phyloP scores from a whole-genome alignment of 2,888 invertebrate genomes.

The Epinotia ramella region DNA sequence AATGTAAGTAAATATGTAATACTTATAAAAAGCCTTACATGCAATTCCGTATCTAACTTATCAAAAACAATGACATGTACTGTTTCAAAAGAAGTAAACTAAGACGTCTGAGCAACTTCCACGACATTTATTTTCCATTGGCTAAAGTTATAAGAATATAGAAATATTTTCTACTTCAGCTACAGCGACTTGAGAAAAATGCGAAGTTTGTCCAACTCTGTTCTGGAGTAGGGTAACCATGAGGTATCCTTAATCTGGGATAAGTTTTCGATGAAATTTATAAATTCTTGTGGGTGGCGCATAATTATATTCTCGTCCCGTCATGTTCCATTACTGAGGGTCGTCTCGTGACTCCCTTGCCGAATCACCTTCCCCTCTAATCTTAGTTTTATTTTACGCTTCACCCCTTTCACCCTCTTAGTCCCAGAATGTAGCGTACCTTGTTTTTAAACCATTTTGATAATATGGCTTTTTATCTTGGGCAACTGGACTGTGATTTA shows the following conservation, averaged over 20 bases:
- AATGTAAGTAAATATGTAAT: too few species aligned
- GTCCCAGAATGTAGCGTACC: too few species aligned
- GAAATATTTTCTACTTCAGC: slow-evolving; percentile 36
- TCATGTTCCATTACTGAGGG: too few species aligned
- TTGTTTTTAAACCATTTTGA: too few species aligned
- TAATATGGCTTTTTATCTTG: too few species aligned
- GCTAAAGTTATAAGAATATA: slow-evolving; percentile 36
- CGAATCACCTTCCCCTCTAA: too few species aligned
- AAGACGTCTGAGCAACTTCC: slow-evolving; percentile 25
- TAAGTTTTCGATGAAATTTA: not conserved
- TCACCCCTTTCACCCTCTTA: too few species aligned
- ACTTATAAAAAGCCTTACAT: too few species aligned
- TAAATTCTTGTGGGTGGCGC: not conserved
- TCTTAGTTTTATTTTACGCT: too few species aligned
- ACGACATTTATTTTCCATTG: slow-evolving; percentile 41
- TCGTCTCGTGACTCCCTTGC: too few species aligned
- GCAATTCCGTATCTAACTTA: not conserved
- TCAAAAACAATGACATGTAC: slow-evolving; percentile 16
- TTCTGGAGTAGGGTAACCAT: slow-evolving; percentile 24
- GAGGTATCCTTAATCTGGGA: not conserved
- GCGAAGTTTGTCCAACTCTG: slow-evolving; percentile 35
- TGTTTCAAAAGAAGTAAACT: slow-evolving; percentile 23
- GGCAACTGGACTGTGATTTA: too few species aligned
- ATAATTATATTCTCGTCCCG: too few species aligned
- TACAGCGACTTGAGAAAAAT: slow-evolving; percentile 37